Evolutionary conservation across 2,797 vertebrate species (phyloP).

Genomic region (Takifugu rubripes): DNA sequence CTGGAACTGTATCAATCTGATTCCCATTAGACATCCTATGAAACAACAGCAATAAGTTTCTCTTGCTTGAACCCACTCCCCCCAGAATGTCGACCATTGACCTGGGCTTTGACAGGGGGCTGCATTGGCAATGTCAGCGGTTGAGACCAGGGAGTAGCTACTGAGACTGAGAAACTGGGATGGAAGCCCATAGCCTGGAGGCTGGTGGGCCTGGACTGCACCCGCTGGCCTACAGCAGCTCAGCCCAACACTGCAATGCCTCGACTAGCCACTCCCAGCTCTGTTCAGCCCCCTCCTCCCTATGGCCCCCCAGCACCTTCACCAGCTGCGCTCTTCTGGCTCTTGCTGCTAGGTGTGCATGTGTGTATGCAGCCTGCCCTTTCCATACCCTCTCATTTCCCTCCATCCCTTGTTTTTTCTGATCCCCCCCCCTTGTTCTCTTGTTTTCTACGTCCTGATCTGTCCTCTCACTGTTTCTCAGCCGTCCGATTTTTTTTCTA

Average conservation of each 20-base stretch:
- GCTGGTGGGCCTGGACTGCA: constrained; percentile 64
- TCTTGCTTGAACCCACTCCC: constrained; percentile 49
- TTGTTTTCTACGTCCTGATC: constrained; percentile 53
- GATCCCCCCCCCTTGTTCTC: constrained; percentile 32
- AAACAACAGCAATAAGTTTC: constrained; percentile 45
- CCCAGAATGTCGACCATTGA: constrained; percentile 61
- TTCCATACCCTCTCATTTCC: constrained; percentile 27
- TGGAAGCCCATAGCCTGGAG: constrained; percentile 69
- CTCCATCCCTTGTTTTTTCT: constrained; percentile 40
- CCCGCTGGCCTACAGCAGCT: constrained; percentile 63
- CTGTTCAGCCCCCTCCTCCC: constrained; percentile 69
- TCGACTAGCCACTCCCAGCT: constrained; percentile 49
- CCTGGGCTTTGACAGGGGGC: constrained; percentile 58
- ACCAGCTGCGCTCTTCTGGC: constrained; percentile 93
- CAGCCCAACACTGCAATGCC: constrained; percentile 46
- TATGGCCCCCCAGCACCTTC: constrained; percentile 78
- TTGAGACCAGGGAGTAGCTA: constrained; percentile 61
- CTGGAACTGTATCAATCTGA: too few species aligned
- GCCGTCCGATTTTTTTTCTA: too few species aligned
- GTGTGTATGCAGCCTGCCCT: constrained; percentile 40
- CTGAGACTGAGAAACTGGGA: constrained; percentile 69
- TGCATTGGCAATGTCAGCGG: constrained; percentile 68
- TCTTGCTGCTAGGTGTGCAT: constrained; percentile 80
- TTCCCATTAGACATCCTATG: constrained; percentile 4
- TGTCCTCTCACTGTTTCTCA: constrained; percentile 46